A percentile compares a stretch with the other conserved stretches of the same genome.
Conservation (phyloP, 2,888 invertebrate species). For the Drosophila dives region DNA sequence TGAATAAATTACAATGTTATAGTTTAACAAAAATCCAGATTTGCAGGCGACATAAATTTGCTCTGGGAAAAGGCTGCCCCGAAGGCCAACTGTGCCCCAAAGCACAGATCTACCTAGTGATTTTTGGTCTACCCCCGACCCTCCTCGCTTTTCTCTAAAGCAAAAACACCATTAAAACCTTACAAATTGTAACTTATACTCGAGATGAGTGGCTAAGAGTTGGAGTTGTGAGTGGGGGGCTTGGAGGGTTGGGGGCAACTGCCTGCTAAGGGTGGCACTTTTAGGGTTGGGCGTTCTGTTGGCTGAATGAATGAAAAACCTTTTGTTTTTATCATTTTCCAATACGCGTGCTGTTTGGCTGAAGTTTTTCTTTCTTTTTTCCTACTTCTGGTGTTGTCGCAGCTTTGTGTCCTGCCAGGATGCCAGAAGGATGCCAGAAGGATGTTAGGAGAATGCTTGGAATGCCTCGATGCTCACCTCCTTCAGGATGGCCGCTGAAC, state of each 20-base stretch:
- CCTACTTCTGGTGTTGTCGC: slow-evolving; percentile 13
- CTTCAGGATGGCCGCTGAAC: slow-evolving; percentile 65
- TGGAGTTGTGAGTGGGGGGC: neutral
- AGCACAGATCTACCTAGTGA: slow-evolving; percentile 21
- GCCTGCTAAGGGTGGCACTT: slow-evolving; percentile 15
- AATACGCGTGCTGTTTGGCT: slow-evolving; percentile 60
- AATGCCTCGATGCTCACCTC: slow-evolving; percentile 57
- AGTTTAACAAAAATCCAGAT: neutral
- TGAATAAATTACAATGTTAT: neutral
- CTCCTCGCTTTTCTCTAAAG: neutral
- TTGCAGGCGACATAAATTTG: neutral
- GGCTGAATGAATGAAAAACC: slow-evolving; percentile 49
- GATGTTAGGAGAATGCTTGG: neutral
- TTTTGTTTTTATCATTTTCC: slow-evolving; percentile 77
- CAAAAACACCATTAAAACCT: slow-evolving; percentile 70
- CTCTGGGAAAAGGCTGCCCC: slow-evolving; percentile 19
- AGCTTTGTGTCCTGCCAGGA: slow-evolving; percentile 20
- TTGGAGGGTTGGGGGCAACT: slow-evolving; percentile 1
- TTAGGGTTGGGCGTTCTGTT: slow-evolving; percentile 4
- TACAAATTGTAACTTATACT: slow-evolving; percentile 76
- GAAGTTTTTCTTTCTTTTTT: neutral
- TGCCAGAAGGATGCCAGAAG: slow-evolving; percentile 19
- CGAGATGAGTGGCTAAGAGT: slow-evolving; percentile 56
- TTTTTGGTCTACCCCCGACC: slow-evolving; percentile 12
- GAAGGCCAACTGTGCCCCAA: slow-evolving; percentile 23